phyloP scores from a whole-genome alignment of 2,113 vertebrate genomes.

The Bombycilla garrulus region DNA sequence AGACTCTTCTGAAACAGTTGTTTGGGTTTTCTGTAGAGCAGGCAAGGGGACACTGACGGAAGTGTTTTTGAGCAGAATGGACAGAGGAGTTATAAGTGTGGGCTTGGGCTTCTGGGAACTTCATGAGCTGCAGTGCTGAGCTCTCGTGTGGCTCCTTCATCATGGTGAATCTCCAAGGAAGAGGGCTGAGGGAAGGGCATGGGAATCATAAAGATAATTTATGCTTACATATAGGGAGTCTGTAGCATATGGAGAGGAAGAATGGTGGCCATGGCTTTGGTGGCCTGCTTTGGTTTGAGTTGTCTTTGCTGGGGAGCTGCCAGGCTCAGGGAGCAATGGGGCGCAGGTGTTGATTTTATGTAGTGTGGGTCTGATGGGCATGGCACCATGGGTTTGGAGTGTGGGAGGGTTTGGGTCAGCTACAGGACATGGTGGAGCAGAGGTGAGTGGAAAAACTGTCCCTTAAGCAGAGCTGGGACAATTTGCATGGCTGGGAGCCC shows the following conservation, averaged over 20 bases:
- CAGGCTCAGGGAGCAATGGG: neutral
- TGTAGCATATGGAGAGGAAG: neutral
- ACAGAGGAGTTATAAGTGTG: neutral
- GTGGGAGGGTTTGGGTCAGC: neutral
- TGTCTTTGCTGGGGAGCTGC: neutral
- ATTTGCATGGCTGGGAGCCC: neutral
- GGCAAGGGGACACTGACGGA: neutral
- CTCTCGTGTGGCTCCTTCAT: neutral
- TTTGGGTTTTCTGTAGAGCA: neutral
- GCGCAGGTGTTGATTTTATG: neutral
- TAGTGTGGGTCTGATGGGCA: rapidly evolving
- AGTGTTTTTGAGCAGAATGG: neutral
- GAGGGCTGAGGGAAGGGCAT: neutral
- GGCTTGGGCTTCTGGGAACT: neutral
- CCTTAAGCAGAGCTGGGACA: neutral
- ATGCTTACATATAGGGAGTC: neutral
- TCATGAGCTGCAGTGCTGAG: neutral
- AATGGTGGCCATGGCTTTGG: neutral
- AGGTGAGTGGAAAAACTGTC: neutral
- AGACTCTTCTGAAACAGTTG: neutral
- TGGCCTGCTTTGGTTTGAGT: neutral
- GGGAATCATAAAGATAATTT: neutral
- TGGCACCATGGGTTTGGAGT: neutral
- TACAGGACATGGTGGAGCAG: neutral
- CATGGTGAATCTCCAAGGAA: neutral